A percentile compares a stretch with the other conserved stretches of the same genome.
Conservation (phyloP, 1,140 invertebrate species). For the Heliconius eleuchia region DNA sequence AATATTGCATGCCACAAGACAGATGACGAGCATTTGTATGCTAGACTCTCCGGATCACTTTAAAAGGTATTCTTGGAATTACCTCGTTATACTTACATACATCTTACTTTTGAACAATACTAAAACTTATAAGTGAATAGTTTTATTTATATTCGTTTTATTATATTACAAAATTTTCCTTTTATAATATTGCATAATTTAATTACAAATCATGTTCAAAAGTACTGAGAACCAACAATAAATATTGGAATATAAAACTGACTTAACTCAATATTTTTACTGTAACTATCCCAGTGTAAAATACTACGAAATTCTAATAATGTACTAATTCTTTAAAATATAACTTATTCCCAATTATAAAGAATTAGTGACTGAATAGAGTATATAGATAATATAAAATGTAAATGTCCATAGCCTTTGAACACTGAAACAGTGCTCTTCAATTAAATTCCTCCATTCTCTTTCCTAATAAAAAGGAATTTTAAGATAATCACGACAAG, state of each 20-base stretch:
- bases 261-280: too few relatives aligned
- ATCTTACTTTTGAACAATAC: not conserved
- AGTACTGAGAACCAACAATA: too few relatives aligned
- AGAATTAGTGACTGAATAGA: not conserved
- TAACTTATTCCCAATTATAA: not conserved
- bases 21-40: conserved; percentile 4
- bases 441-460: conserved; percentile 30
- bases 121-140: not conserved
- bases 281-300: too few relatives aligned
- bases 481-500: conserved; percentile 25
- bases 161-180: not conserved
- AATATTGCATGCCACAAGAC: conserved; percentile 13
- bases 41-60: not conserved
- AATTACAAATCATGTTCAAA: too few relatives aligned
- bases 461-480: conserved; percentile 27
- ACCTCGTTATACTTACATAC: not conserved
- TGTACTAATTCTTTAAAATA: too few relatives aligned
- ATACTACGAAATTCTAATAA: too few relatives aligned
- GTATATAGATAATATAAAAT: too few relatives aligned
- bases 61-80: not conserved
- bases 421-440: conserved; percentile 24
- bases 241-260: too few relatives aligned
- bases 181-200: not conserved
- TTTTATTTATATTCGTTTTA: not conserved
- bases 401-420: conserved; percentile 21